These are phyloP conservation scores for Drosophila subquinaria DNA, from an alignment of 2,888 invertebrate genomes.

Conservation along the genomic window DNA sequence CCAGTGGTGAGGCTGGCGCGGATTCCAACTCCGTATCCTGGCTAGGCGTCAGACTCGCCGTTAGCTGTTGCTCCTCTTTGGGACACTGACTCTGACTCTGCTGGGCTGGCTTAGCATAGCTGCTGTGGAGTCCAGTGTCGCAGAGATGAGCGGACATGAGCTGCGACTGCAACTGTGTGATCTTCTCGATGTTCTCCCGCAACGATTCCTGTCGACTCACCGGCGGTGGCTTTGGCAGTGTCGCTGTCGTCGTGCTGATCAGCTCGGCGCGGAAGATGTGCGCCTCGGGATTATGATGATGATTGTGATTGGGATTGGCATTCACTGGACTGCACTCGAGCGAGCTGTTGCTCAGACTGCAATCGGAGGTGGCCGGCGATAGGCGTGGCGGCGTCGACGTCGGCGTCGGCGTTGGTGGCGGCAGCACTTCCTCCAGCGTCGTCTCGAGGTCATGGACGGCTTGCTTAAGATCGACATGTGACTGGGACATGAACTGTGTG, in stretches of 20 bases:
- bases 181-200: slow-evolving; percentile 85
- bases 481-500: slow-evolving; percentile 83
- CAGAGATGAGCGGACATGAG: slow-evolving; percentile 85
- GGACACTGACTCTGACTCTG: neutral
- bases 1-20: slow-evolving; percentile 58
- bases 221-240: slow-evolving; percentile 62
- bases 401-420: slow-evolving; percentile 38
- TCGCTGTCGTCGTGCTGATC: slow-evolving; percentile 81
- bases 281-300: slow-evolving; percentile 42
- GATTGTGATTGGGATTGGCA: slow-evolving; percentile 22
- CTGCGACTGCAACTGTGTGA: slow-evolving; percentile 85
- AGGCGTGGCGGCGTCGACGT: slow-evolving; percentile 62
- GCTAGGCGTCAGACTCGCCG: slow-evolving; percentile 27
- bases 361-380: slow-evolving; percentile 85
- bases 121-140: slow-evolving; percentile 70
- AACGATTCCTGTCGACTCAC: slow-evolving; percentile 84
- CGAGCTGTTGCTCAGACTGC: slow-evolving; percentile 80
- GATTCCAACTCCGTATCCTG: slow-evolving; percentile 22
- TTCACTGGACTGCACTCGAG: slow-evolving; percentile 70
- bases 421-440: slow-evolving; percentile 80
- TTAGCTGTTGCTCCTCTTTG: slow-evolving; percentile 12
- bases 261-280: slow-evolving; percentile 84
- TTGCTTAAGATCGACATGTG: slow-evolving; percentile 85
- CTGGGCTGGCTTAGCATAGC: slow-evolving; percentile 41
- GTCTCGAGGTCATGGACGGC: slow-evolving; percentile 83